These are phyloP conservation scores for Globodera ellingtonae DNA, from an alignment of 1,140 invertebrate species.

Conservation along the genomic window DNA sequence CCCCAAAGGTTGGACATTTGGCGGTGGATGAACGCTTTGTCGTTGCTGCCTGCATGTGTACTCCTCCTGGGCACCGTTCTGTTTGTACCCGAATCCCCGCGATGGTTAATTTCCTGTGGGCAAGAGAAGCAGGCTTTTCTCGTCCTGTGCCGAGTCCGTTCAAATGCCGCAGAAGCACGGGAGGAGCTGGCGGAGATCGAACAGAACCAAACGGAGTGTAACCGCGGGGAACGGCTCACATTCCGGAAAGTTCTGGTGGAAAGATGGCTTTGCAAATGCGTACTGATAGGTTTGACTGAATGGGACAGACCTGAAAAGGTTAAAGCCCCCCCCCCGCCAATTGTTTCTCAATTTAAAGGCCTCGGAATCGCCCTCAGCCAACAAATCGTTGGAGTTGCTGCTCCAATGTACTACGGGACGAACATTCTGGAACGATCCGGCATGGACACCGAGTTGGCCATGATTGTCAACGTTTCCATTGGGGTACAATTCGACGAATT, in stretches of 20 bases:
- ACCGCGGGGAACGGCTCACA: background rate
- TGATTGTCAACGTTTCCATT: constrained; percentile 17
- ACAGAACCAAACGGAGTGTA: background rate
- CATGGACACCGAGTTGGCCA: constrained; percentile 15
- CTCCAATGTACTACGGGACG: constrained; percentile 24
- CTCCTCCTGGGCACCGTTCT: background rate
- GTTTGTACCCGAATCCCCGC: constrained; percentile 17
- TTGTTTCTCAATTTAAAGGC: background rate
- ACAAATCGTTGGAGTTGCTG: constrained; percentile 22
- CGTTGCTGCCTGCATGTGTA: constrained; percentile 15
- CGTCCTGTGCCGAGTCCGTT: constrained; percentile 2
- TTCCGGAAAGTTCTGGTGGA: background rate
- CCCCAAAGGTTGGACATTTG: constrained; percentile 19
- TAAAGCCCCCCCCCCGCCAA: background rate
- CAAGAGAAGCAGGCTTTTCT: background rate
- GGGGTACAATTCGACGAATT: background rate
- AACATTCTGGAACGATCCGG: constrained; percentile 17
- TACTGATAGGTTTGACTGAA: background rate
- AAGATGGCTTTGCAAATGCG: constrained; percentile 19
- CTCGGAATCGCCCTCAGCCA: constrained; percentile 20
- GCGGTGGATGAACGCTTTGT: constrained; percentile 24
- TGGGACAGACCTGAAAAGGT: background rate
- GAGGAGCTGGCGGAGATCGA: constrained; percentile 13
- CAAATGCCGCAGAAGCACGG: constrained; percentile 4
- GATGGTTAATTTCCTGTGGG: constrained; percentile 10